These are phyloP conservation scores for Penaeus chinensis DNA, from an alignment of 1,140 invertebrate genomes.

Conservation along the genomic window DNA sequence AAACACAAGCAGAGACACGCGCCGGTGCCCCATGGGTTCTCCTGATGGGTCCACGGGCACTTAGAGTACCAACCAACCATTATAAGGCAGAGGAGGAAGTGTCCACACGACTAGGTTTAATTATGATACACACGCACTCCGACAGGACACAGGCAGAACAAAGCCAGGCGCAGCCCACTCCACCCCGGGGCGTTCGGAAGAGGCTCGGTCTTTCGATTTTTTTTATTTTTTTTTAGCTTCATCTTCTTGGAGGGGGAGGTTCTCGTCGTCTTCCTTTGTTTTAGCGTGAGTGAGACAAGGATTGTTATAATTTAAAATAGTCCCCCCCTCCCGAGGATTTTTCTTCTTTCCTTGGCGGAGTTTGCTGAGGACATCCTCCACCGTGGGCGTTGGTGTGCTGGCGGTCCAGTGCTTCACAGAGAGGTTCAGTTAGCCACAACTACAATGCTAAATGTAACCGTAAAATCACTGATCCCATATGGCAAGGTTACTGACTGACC, in stretches of 20 bases:
- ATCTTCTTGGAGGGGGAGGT: too few species aligned
- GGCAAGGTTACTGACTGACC: background rate
- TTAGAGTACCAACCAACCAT: slow-evolving; percentile 29
- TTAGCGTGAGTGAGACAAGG: too few species aligned
- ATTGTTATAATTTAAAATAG: too few species aligned
- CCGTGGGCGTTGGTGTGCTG: too few species aligned
- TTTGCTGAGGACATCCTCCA: too few species aligned
- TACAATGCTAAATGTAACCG: too few species aligned
- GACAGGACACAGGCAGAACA: slow-evolving; percentile 35
- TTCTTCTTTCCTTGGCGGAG: too few species aligned
- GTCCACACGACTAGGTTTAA: slow-evolving; percentile 42
- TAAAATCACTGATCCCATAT: too few species aligned
- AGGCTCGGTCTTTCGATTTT: background rate
- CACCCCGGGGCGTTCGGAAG: slow-evolving; percentile 20
- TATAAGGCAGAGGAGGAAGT: slow-evolving; percentile 45
- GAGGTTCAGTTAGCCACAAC: too few species aligned
- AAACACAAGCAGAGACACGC: too few species aligned
- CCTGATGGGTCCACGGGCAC: slow-evolving; percentile 9
- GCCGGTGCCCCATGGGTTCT: background rate
- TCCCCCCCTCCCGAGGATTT: too few species aligned
- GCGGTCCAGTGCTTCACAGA: slow-evolving; percentile 1
- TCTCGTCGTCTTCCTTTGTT: too few species aligned
- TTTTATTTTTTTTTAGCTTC: background rate
- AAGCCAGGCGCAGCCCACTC: slow-evolving; percentile 20
- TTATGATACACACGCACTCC: slow-evolving; percentile 38